Conservation (phyloP, 2,113 vertebrate genomes). For the Sylvia atricapilla region DNA sequence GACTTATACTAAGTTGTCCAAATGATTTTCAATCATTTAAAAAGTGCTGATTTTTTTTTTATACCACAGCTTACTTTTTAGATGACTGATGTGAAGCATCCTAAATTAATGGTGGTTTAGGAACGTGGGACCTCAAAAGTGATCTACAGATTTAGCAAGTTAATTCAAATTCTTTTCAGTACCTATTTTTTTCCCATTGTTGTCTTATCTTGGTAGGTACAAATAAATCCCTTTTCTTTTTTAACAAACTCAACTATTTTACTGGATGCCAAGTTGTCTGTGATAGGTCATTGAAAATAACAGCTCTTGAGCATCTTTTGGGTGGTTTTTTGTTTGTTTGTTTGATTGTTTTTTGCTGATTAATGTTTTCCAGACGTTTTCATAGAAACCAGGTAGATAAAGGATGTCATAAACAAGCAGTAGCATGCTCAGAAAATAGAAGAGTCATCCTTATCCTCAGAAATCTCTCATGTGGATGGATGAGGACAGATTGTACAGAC, state of each 20-base stretch:
- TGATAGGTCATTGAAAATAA: not conserved
- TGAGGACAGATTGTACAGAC: not conserved
- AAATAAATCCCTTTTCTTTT: not conserved
- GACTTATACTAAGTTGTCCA: not conserved
- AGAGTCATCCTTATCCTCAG: not conserved
- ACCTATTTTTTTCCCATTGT: not conserved
- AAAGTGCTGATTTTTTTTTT: not conserved
- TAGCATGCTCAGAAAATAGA: not conserved
- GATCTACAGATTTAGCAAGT: not conserved
- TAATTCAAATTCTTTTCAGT: not conserved
- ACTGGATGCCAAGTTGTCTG: not conserved
- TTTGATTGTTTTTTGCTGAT: not conserved
- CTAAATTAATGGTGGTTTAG: not conserved
- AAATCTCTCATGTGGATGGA: not conserved
- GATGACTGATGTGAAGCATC: not conserved
- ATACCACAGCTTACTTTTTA: not conserved
- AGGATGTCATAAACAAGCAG: not conserved
- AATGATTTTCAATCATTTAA: not conserved
- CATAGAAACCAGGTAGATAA: not conserved
- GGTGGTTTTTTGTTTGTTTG: fast-evolving
- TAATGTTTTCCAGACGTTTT: not conserved
- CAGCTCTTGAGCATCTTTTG: not conserved
- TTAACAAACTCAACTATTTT: not conserved
- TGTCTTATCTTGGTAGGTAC: not conserved
- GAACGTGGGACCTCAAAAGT: not conserved